Evolutionary conservation across 2,113 vertebrate genomes (phyloP).

Genomic region (Malurus alboscapulatus): DNA sequence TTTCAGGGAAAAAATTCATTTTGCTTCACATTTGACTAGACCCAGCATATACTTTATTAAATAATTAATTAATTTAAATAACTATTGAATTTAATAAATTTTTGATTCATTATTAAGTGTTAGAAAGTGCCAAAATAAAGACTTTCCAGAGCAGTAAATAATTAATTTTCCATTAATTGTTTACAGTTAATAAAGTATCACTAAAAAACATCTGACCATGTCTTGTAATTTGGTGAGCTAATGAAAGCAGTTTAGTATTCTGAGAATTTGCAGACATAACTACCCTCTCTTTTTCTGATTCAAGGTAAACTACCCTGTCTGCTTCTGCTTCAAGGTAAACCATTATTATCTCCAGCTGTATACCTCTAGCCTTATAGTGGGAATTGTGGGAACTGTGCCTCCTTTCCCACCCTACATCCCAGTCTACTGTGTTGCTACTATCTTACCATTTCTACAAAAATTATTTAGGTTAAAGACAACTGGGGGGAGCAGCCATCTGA

Average conservation of each 20-base stretch:
- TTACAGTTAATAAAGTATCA: neutral
- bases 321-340: neutral
- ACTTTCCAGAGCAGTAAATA: neutral
- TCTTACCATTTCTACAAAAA: neutral
- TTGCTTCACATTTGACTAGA: neutral
- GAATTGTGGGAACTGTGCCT: neutral
- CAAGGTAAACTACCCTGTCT: neutral
- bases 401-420: neutral
- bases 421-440: neutral
- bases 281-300: neutral
- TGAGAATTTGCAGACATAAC: neutral
- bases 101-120: neutral
- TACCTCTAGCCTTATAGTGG: neutral
- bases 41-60: neutral
- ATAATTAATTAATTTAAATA: neutral
- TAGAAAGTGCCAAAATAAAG: neutral
- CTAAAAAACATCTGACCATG: neutral
- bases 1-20: neutral
- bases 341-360: neutral
- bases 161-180: neutral
- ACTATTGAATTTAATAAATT: neutral
- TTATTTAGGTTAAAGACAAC: neutral
- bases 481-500: neutral
- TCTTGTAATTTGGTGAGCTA: neutral
- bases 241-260: neutral